Conservation (phyloP, 2,888 invertebrate species). For the Temnothorax unifasciatus region DNA sequence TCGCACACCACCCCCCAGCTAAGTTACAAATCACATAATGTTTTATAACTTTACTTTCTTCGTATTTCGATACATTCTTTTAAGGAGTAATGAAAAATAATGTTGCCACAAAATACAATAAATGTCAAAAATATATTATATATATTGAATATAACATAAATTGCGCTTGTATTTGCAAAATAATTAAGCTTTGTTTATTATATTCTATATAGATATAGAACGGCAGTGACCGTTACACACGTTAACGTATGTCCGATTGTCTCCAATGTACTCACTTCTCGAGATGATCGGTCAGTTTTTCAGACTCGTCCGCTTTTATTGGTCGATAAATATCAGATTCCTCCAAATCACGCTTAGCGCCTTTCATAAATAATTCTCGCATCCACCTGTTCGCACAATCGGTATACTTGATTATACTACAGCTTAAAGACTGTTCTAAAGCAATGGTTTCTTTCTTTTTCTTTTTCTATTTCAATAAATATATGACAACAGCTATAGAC, state of each 20-base stretch:
- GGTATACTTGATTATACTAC: background rate
- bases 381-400: conserved; percentile 83
- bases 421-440: background rate
- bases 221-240: background rate
- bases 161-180: background rate
- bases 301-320: conserved; percentile 82
- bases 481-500: too few species aligned
- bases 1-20: too few species aligned
- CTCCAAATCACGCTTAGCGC: conserved; percentile 82
- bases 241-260: background rate
- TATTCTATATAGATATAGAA: background rate
- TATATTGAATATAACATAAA: background rate
- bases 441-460: background rate
- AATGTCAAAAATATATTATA: background rate
- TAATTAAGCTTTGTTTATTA: background rate
- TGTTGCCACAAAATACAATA: background rate
- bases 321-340: conserved; percentile 85
- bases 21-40: background rate
- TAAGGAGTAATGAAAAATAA: background rate
- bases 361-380: conserved; percentile 83
- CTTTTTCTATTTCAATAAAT: background rate
- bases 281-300: conserved; percentile 81
- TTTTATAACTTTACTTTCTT: background rate
- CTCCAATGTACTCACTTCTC: conserved; percentile 77
- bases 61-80: background rate